Conservation (phyloP, 1,140 invertebrate species). For the Lutraria rhynchaena region DNA sequence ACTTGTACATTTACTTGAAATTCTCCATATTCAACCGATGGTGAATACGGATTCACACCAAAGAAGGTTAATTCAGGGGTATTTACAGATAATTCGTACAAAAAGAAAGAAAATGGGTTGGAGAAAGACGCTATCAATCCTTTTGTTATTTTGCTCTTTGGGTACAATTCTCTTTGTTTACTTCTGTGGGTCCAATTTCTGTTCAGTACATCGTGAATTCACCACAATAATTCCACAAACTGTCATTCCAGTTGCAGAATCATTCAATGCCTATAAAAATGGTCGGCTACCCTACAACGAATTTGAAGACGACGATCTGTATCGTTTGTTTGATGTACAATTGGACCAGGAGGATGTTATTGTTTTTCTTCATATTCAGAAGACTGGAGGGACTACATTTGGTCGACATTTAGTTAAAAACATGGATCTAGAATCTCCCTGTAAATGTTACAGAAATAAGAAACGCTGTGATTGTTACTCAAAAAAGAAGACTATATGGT, state of each 20-base stretch:
- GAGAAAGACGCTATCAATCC: conserved; percentile 24
- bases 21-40: not conserved
- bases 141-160: conserved; percentile 14
- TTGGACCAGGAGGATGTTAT: conserved; percentile 90
- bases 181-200: conserved; percentile 14
- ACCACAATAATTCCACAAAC: not conserved
- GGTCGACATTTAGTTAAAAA: conserved; percentile 96
- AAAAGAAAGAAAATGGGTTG: conserved; percentile 49
- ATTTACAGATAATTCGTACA: not conserved
- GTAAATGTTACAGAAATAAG: conserved; percentile 68
- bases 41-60: not conserved
- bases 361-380: conserved; percentile 99
- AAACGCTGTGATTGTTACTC: conserved; percentile 79
- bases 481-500: conserved; percentile 86
- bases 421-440: conserved; percentile 88
- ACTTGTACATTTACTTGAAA: not conserved
- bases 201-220: conserved; percentile 1
- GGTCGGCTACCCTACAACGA: conserved; percentile 39
- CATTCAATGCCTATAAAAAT: conserved; percentile 34
- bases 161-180: conserved; percentile 50
- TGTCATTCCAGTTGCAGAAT: conserved; percentile 18
- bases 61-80: conserved; percentile 6
- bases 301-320: conserved; percentile 49
- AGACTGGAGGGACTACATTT: conserved; percentile 95
- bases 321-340: conserved; percentile 62